A percentile compares a stretch with the other conserved stretches of the same genome.
Evolutionary conservation across 2,113 vertebrate genomes (phyloP).

Genomic region (Sinocyclocheilus maitianheensis): DNA sequence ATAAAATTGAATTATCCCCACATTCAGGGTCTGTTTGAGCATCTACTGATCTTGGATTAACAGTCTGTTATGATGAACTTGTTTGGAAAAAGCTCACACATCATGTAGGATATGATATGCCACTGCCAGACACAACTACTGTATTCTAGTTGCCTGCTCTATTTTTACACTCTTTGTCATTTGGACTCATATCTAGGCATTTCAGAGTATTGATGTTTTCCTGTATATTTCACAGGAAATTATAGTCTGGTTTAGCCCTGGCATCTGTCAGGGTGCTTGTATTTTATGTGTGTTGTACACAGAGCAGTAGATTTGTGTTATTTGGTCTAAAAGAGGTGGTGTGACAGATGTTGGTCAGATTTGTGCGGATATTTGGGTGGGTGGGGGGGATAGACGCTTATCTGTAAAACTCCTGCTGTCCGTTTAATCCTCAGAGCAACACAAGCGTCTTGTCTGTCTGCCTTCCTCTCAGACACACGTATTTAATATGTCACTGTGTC

Average conservation of each 20-base stretch:
- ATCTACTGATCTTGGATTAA: conserved; percentile 3
- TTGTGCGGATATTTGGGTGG: conserved; percentile 50
- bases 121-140: not conserved
- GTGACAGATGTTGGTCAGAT: conserved; percentile 59
- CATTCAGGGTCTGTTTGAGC: not conserved
- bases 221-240: not conserved
- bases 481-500: conserved; percentile 45
- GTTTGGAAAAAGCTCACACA: conserved; percentile 7
- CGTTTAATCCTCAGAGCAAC: conserved; percentile 51
- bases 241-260: not conserved
- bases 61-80: conserved; percentile 4
- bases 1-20: not conserved
- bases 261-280: conserved; percentile 26
- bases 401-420: conserved; percentile 55
- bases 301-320: conserved; percentile 39
- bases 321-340: conserved; percentile 42
- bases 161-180: not conserved
- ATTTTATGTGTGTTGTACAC: conserved; percentile 25
- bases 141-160: not conserved
- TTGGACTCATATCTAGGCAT: conserved; percentile 1
- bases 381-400: conserved; percentile 39
- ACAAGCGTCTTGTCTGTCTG: conserved; percentile 27
- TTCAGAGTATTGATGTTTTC: not conserved
- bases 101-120: not conserved
- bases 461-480: conserved; percentile 8